Evolutionary conservation across 2,797 vertebrate genomes (phyloP).

Genomic region (Paedocypris micromegethes): DNA sequence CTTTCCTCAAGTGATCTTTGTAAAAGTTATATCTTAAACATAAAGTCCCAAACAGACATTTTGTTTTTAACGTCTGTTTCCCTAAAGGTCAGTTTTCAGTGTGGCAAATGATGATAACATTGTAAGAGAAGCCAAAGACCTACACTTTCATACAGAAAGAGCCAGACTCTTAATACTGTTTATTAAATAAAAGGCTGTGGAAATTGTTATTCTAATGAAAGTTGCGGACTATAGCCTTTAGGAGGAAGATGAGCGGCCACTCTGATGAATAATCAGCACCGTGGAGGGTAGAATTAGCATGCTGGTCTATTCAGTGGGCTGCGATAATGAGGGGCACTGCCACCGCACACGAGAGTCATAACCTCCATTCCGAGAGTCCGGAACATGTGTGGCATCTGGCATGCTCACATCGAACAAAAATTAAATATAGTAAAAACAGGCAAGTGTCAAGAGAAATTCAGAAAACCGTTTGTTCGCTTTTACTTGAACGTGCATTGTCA

Average conservation of each 20-base stretch:
- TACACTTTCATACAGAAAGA: constrained; percentile 2
- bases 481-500: constrained; percentile 24
- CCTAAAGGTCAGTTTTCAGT: constrained; percentile 8
- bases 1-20: no score
- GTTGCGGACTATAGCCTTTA: constrained; percentile 19
- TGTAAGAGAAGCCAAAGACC: constrained; percentile 7
- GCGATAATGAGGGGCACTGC: constrained; percentile 44
- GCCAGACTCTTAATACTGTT: constrained; percentile 39
- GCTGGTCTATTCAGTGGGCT: constrained; percentile 37
- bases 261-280: constrained; percentile 40
- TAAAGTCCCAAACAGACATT: constrained; percentile 9
- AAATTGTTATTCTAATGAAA: constrained; percentile 47
- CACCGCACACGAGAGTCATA: constrained; percentile 30
- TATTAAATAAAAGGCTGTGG: constrained; percentile 42
- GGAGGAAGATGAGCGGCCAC: constrained; percentile 33
- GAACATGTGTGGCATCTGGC: constrained; percentile 2
- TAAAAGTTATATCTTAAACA: neutral
- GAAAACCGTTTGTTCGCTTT: constrained; percentile 22
- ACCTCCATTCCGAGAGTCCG: constrained; percentile 33
- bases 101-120: constrained; percentile 25
- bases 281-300: constrained; percentile 39
- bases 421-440: neutral
- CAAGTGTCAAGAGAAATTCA: neutral
- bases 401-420: constrained; percentile 7
- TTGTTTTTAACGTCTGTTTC: constrained; percentile 8